A percentile compares a stretch with the other conserved stretches of the same genome.
These are phyloP conservation scores for Danio albolineatus DNA, from an alignment of 2,797 vertebrate genomes.

Conservation along the genomic window DNA sequence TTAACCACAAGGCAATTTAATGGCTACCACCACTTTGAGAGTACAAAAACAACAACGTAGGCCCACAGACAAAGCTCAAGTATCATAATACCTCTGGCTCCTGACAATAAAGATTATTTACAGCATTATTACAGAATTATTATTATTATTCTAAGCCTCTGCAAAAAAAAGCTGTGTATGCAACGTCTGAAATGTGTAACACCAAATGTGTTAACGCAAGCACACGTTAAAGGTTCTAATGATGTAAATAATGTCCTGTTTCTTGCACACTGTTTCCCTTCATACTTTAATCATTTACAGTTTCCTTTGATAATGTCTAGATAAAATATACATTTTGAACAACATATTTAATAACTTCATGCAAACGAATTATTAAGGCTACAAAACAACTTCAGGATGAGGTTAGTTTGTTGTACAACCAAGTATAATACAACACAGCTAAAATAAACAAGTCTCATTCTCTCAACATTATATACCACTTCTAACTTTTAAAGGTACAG, in stretches of 20 bases:
- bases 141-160: too few relatives aligned
- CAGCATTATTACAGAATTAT: too few relatives aligned
- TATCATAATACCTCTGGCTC: too few relatives aligned
- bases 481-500: neutral
- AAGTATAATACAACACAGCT: neutral
- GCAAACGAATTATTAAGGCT: neutral
- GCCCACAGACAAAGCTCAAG: too few relatives aligned
- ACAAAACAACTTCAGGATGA: neutral
- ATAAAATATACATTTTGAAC: neutral
- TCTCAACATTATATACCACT: neutral
- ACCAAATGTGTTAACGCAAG: too few relatives aligned
- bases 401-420: neutral
- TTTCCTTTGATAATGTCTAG: neutral
- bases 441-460: neutral
- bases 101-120: too few relatives aligned
- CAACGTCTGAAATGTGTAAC: too few relatives aligned
- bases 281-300: neutral
- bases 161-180: too few relatives aligned
- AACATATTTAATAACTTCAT: constrained; percentile 2
- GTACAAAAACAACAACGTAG: too few relatives aligned
- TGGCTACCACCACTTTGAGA: too few relatives aligned
- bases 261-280: neutral
- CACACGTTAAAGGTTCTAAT: too few relatives aligned
- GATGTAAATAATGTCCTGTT: neutral
- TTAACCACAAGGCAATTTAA: too few relatives aligned